Evolutionary conservation across 2,888 invertebrate genomes (phyloP).

Genomic region (Stenichneumon culpator): DNA sequence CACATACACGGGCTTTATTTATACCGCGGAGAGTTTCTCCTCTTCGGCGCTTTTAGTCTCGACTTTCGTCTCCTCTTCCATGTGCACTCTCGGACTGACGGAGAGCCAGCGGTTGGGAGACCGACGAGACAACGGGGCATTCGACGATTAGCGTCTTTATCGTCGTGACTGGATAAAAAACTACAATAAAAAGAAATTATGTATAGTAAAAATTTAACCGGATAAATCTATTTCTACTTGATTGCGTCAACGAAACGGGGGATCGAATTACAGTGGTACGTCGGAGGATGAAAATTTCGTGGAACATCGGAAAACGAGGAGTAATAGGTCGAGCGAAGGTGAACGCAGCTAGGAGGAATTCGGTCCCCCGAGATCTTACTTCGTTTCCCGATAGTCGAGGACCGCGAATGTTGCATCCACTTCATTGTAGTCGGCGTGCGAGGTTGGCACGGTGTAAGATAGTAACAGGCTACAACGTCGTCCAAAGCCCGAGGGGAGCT

Average conservation of each 20-base stretch:
- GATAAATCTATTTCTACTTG: neutral
- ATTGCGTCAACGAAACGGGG: neutral
- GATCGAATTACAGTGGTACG: neutral
- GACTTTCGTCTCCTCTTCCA: conserved; percentile 76
- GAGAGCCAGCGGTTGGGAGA: neutral
- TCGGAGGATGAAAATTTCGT: neutral
- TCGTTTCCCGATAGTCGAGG: conserved; percentile 18
- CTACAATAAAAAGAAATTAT: neutral
- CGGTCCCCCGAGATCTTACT: conserved; percentile 10
- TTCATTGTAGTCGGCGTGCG: neutral
- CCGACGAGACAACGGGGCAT: conserved; percentile 1
- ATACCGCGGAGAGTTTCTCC: conserved; percentile 82
- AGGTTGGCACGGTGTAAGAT: conserved; percentile 5
- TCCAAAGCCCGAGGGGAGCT: conserved; percentile 30
- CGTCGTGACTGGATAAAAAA: neutral
- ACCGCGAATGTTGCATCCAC: conserved; percentile 14
- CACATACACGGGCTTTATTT: conserved; percentile 85
- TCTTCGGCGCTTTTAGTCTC: conserved; percentile 82
- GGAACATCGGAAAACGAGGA: neutral
- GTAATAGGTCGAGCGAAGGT: conserved; percentile 14
- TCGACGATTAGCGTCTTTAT: conserved; percentile 26
- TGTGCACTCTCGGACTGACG: conserved; percentile 49
- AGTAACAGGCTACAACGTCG: conserved; percentile 18
- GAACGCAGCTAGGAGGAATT: conserved; percentile 7
- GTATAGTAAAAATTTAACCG: neutral